Percentiles rank a stretch among this genome's conserved stretches.
These are phyloP conservation scores for Progne subis DNA, from an alignment of 2,113 vertebrate genomes.

Conservation along the genomic window DNA sequence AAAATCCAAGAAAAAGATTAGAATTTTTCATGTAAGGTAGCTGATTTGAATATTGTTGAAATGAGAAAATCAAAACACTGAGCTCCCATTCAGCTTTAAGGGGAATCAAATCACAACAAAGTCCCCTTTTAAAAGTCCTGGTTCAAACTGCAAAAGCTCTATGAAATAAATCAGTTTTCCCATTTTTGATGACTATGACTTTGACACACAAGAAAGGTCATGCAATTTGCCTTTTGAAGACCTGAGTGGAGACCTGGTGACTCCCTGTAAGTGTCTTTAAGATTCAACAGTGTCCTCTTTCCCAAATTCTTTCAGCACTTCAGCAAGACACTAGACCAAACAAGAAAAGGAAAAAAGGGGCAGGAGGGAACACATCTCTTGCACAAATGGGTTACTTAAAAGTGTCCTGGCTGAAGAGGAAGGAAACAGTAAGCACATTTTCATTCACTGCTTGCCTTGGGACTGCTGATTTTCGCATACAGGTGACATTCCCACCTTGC, in stretches of 20 bases:
- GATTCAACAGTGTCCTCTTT: not conserved
- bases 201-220: not conserved
- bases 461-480: not conserved
- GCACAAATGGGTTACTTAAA: not conserved
- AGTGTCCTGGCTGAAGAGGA: not conserved
- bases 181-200: not conserved
- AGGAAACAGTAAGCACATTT: not conserved
- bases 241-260: not conserved
- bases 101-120: not conserved
- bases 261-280: not conserved
- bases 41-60: not conserved
- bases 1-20: not conserved
- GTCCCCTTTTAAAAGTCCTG: not conserved
- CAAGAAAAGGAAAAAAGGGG: not conserved
- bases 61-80: not conserved
- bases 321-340: not conserved
- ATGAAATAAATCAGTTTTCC: not conserved
- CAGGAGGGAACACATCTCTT: not conserved
- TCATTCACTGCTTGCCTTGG: not conserved
- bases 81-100: not conserved
- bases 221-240: not conserved
- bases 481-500: not conserved
- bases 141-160: not conserved
- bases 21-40: not conserved
- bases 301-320: not conserved